Conservation (phyloP, 1,140 invertebrate species). For the Agrilus planipennis region DNA sequence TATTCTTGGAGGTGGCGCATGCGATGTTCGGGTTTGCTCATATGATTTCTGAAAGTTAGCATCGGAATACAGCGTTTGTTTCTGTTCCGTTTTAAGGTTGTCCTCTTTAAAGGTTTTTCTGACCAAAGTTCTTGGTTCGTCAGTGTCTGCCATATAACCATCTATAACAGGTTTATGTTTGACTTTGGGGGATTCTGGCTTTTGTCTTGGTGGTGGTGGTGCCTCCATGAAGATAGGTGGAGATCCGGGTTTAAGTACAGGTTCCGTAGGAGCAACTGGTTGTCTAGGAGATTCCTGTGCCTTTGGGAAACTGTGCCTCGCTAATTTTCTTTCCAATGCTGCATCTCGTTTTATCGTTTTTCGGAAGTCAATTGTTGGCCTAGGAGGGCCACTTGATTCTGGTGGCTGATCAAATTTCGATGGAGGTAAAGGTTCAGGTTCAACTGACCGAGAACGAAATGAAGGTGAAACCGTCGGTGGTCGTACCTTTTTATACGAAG, state of each 20-base stretch:
- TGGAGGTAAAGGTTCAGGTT: conserved; percentile 44
- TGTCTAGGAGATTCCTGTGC: conserved; percentile 16
- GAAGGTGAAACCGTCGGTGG: conserved; percentile 34
- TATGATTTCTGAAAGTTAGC: too few species aligned
- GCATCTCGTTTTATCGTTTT: too few species aligned
- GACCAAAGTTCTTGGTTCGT: conserved; percentile 42
- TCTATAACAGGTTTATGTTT: conserved; percentile 37
- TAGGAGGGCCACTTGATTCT: conserved; percentile 37
- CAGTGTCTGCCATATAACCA: conserved; percentile 62
- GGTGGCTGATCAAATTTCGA: conserved; percentile 44
- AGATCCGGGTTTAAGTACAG: conserved; percentile 38
- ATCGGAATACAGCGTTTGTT: too few species aligned
- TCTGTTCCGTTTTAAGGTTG: too few species aligned
- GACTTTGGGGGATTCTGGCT: conserved; percentile 45
- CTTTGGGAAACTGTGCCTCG: conserved; percentile 11
- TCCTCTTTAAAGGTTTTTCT: conserved; percentile 30
- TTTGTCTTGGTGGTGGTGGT: conserved; percentile 21
- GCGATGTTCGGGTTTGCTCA: too few species aligned
- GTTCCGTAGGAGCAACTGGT: conserved; percentile 20
- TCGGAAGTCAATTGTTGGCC: background rate
- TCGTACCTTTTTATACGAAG: conserved; percentile 40
- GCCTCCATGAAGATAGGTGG: conserved; percentile 41
- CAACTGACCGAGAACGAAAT: conserved; percentile 40
- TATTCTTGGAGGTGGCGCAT: conserved; percentile 20
- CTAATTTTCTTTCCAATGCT: conserved; percentile 10